Evolutionary conservation across 2,888 invertebrate genomes (phyloP).

Genomic region (Andrena bucephala): DNA sequence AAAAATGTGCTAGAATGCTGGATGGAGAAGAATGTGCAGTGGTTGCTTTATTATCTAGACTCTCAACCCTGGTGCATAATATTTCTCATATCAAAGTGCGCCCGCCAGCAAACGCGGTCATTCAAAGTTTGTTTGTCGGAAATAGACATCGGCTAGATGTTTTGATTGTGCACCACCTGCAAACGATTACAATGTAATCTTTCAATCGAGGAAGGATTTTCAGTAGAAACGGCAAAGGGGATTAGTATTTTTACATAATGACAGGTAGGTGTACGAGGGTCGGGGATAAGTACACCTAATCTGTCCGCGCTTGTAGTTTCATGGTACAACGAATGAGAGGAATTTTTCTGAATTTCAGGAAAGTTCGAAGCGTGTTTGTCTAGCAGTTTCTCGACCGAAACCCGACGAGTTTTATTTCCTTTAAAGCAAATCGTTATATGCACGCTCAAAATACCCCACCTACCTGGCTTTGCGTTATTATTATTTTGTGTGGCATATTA

Average conservation of each 20-base stretch:
- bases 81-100: slow-evolving; percentile 45
- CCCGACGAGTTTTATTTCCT: background rate
- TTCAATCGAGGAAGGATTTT: slow-evolving; percentile 14
- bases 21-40: slow-evolving; percentile 53
- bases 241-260: slow-evolving; percentile 74
- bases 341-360: slow-evolving; percentile 42
- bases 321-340: slow-evolving; percentile 41
- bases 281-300: slow-evolving; percentile 64
- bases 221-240: slow-evolving; percentile 66
- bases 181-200: slow-evolving; percentile 36
- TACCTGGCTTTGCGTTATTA: no score
- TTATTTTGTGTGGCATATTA: no score
- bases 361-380: slow-evolving; percentile 20
- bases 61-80: slow-evolving; percentile 50
- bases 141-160: background rate
- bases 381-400: background rate
- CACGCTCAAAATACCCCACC: background rate
- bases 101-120: slow-evolving; percentile 22
- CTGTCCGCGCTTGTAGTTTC: slow-evolving; percentile 53
- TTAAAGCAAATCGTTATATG: background rate
- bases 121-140: slow-evolving; percentile 26
- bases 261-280: slow-evolving; percentile 59
- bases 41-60: slow-evolving; percentile 54
- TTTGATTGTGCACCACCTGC: slow-evolving; percentile 6
- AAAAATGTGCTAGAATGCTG: slow-evolving; percentile 35